These are phyloP conservation scores for Silurus meridionalis DNA, from an alignment of 2,113 vertebrate genomes.

Conservation along the genomic window DNA sequence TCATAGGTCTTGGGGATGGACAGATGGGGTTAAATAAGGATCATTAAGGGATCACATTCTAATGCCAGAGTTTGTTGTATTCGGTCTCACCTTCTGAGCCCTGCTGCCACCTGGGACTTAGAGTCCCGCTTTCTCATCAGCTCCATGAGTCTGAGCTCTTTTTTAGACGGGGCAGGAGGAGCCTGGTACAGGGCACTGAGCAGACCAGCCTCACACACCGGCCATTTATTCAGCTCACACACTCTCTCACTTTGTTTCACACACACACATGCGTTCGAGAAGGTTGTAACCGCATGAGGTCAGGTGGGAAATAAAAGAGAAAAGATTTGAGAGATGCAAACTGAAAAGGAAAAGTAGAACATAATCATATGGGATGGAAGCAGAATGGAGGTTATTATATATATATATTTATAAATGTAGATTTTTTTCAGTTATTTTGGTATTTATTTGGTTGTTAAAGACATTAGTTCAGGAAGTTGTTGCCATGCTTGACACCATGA, in stretches of 20 bases:
- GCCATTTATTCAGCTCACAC: constrained; percentile 81
- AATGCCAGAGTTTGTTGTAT: background rate
- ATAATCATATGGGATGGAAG: background rate
- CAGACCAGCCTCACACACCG: constrained; percentile 76
- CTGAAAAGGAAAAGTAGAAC: background rate
- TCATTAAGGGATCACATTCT: background rate
- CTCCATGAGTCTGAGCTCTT: constrained; percentile 86
- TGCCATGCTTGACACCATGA: too few species aligned
- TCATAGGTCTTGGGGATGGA: background rate
- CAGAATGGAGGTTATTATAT: background rate
- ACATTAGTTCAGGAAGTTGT: too few species aligned
- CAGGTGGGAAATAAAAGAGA: constrained; percentile 37
- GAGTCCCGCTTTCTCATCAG: constrained; percentile 91
- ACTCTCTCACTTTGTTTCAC: constrained; percentile 76
- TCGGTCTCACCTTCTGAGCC: constrained; percentile 83
- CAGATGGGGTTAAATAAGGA: background rate
- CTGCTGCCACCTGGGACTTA: constrained; percentile 78
- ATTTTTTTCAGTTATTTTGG: too few species aligned
- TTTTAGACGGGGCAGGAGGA: constrained; percentile 76
- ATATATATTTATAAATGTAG: too few species aligned
- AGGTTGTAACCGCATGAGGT: constrained; percentile 19
- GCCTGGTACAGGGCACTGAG: constrained; percentile 69
- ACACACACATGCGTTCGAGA: background rate
- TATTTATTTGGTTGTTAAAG: too few species aligned
- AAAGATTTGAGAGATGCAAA: constrained; percentile 24